Percentiles rank a stretch among this genome's conserved stretches.
Conservation (phyloP, 2,113 vertebrate species). For the Gallinago jamesoni region DNA sequence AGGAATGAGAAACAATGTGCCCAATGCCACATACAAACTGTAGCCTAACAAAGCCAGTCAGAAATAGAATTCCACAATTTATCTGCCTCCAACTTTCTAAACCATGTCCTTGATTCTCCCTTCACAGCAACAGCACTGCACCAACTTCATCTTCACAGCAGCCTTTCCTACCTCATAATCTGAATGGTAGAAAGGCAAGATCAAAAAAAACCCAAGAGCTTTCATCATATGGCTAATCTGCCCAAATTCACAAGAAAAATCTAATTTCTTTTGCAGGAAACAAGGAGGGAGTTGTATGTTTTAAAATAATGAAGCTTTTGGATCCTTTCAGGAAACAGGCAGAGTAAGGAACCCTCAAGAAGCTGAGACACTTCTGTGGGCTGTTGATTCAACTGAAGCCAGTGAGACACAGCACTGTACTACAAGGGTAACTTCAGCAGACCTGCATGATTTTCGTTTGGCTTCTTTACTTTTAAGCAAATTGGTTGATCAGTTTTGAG, state of each 20-base stretch:
- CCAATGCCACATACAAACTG: background rate
- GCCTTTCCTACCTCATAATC: background rate
- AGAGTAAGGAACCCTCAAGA: background rate
- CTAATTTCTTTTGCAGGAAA: background rate
- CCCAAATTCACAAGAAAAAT: background rate
- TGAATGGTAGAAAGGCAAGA: background rate
- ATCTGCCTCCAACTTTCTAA: background rate
- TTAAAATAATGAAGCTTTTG: background rate
- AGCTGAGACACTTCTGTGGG: background rate
- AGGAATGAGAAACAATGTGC: background rate
- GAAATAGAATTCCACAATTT: background rate
- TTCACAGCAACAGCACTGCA: background rate
- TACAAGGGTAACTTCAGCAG: background rate
- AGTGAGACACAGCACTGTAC: background rate
- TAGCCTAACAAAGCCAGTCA: background rate
- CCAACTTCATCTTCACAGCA: background rate
- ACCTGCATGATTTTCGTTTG: background rate
- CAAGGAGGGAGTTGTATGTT: background rate
- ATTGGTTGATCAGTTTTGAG: background rate
- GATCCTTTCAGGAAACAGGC: background rate
- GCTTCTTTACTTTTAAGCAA: background rate
- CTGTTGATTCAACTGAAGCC: background rate
- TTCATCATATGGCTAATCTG: background rate
- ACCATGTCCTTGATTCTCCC: background rate
- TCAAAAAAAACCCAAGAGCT: background rate